phyloP scores from a whole-genome alignment of 2,797 vertebrate species.

The Limosa lapponica region DNA sequence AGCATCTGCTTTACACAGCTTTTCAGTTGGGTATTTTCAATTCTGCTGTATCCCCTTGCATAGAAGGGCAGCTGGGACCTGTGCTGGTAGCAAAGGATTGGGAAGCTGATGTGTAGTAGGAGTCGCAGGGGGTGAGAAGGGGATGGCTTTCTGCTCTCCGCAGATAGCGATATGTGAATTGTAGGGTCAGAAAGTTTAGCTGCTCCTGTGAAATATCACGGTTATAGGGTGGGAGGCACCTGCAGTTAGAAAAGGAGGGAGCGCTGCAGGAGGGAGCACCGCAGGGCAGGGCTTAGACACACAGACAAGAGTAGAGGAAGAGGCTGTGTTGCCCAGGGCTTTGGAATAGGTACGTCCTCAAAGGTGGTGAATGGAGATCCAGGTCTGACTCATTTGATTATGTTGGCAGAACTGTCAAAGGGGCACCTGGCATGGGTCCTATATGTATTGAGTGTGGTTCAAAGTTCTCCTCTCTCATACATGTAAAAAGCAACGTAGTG shows the following conservation, averaged over 20 bases:
- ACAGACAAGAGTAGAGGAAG: neutral
- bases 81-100: neutral
- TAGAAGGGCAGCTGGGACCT: neutral
- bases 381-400: neutral
- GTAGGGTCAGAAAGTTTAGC: neutral
- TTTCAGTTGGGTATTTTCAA: neutral
- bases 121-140: neutral
- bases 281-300: neutral
- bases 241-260: neutral
- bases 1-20: neutral
- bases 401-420: neutral
- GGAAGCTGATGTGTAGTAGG: neutral
- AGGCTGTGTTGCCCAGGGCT: neutral
- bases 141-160: neutral
- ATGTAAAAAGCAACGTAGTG: neutral
- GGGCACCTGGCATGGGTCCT: neutral
- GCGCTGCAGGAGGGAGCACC: neutral
- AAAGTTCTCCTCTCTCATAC: neutral
- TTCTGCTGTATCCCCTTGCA: neutral
- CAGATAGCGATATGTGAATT: accelerated
- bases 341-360: neutral
- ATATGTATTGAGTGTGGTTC: neutral
- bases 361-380: neutral
- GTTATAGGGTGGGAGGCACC: neutral
- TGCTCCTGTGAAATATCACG: neutral